A percentile compares a stretch with the other conserved stretches of the same genome.
phyloP scores from a whole-genome alignment of 2,888 invertebrate genomes.

The Athalia circularis region DNA sequence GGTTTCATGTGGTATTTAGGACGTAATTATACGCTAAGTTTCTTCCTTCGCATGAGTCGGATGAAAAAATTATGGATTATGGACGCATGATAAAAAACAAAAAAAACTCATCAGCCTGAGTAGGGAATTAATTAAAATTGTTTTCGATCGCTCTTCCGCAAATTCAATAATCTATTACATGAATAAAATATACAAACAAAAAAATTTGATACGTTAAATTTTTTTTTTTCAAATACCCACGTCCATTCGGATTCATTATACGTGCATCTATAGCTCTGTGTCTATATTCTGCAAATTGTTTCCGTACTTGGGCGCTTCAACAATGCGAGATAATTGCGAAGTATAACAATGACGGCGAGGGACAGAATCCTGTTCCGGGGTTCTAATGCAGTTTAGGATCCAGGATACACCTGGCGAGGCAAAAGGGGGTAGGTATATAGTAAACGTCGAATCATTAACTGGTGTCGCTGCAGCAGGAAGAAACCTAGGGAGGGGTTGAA shows the following conservation, averaged over 20 bases:
- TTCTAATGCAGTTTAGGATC: constrained; percentile 16
- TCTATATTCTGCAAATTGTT: not conserved
- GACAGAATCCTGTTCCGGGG: not conserved
- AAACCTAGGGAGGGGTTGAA: constrained; percentile 59
- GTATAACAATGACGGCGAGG: constrained; percentile 13
- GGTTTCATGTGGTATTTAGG: constrained; percentile 25
- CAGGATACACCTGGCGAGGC: constrained; percentile 43
- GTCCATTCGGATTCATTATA: not conserved
- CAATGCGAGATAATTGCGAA: constrained; percentile 38
- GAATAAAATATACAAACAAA: too few species aligned
- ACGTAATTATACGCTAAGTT: constrained; percentile 1
- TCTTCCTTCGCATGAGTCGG: not conserved
- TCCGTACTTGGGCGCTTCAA: constrained; percentile 3
- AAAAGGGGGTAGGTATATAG: constrained; percentile 31
- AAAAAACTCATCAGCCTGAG: too few species aligned
- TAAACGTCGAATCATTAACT: constrained; percentile 59
- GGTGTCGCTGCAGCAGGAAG: constrained; percentile 46
- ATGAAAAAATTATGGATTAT: not conserved
- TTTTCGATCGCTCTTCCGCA: too few species aligned
- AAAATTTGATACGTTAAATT: not conserved
- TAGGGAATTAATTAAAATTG: too few species aligned
- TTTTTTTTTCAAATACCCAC: not conserved
- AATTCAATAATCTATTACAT: too few species aligned
- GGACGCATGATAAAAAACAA: too few species aligned
- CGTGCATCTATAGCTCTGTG: not conserved